Percentiles rank a stretch among this genome's conserved stretches.
These are phyloP conservation scores for Petroica traversi DNA, from an alignment of 2,113 vertebrate species.

Conservation along the genomic window DNA sequence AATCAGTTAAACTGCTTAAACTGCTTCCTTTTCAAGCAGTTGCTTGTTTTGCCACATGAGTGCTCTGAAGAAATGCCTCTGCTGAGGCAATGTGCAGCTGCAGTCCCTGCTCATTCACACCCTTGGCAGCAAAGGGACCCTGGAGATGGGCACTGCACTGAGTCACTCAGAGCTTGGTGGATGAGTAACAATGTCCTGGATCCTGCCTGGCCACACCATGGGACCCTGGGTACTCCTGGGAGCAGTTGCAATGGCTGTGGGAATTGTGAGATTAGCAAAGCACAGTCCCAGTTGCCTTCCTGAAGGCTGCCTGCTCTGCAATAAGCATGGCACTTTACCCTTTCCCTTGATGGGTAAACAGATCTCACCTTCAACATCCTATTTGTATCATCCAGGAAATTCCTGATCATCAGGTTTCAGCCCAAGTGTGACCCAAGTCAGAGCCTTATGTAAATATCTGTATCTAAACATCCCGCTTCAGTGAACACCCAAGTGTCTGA, in stretches of 20 bases:
- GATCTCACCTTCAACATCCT: neutral
- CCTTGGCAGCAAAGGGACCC: neutral
- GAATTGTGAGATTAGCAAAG: rapidly evolving
- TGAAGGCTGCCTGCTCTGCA: neutral
- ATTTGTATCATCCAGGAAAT: neutral
- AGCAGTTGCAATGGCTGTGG: neutral
- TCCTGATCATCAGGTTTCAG: neutral
- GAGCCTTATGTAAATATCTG: neutral
- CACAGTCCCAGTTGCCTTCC: neutral
- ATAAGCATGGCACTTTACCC: neutral
- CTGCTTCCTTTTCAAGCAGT: constrained; percentile 6
- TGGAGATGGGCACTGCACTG: neutral
- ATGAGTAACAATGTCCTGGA: neutral
- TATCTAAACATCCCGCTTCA: neutral
- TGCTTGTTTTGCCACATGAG: neutral
- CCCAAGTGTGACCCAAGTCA: neutral
- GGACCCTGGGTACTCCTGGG: neutral
- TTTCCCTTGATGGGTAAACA: neutral
- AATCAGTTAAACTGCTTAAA: constrained; percentile 9
- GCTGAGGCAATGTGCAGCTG: neutral
- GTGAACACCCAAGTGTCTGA: neutral
- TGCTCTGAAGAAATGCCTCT: neutral
- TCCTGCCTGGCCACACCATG: neutral
- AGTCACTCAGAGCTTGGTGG: neutral
- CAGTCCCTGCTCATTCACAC: neutral